Evolutionary conservation across 2,797 vertebrate species (phyloP), one percentile per base, ranked within the genome.

Genomic region (Percopsis omiscomaycus): DNA sequence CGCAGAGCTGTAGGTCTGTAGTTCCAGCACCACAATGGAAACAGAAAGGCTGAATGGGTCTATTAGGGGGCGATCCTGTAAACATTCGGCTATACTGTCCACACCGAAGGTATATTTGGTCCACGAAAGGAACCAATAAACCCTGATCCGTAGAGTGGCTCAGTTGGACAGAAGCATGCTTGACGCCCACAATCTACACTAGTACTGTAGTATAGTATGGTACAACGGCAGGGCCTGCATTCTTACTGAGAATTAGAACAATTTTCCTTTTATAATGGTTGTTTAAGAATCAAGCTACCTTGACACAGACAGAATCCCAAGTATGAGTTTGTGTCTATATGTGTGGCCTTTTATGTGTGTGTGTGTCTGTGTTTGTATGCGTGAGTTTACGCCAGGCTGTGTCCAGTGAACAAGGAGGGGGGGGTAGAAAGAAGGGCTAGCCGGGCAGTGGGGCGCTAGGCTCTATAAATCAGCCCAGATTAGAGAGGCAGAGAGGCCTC

Each of bases 401-500:
- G 95, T 98, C 96, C 94, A 94, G 93, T 42, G 37, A 42, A 42
- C 37, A 42, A 91, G 91, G 94, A 94, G 92, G 94, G 85, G 92
- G 93, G 88, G 90, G 93, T 91, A 93, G 91, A 90, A 93, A 94
- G 94, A 96, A 94, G 94, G 94, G 88, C 91, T 84, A 22, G 15
- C 32, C 10, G 55, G 55, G n/a, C 54, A 15, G 55, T 45, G 91
- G 93, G 74, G 78, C 75, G 68, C 73, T 78, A 75, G 79, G 71
- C 72, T 84, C 94, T 92, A 98, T 98, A 98, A 98, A 98, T 98
- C 96, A 98, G 94, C 82, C 92, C 94, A 98, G 96, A 98, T 98
- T 98, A 98, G 93, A 96, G 96, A 94, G 93, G 93, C 82, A 86
- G 81, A 87, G 81, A 85, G 84, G 74, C 76, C 75, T 84, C 93